These are phyloP conservation scores for Platypus cylindrus DNA, from an alignment of 2,888 invertebrate species.

Conservation along the genomic window DNA sequence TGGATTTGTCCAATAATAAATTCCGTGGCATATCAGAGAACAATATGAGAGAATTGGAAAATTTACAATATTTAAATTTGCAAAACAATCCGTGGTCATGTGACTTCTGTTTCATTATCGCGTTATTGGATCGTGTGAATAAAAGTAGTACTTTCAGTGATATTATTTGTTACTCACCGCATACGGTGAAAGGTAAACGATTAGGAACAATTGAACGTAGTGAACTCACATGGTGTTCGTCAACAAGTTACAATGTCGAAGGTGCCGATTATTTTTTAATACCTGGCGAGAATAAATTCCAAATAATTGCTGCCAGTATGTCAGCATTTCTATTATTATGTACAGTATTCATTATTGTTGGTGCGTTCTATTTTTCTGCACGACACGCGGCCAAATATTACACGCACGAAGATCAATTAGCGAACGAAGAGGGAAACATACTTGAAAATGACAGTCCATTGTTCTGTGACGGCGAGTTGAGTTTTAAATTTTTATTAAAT, in stretches of 20 bases:
- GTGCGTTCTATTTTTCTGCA: conserved; percentile 51
- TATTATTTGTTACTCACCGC: conserved; percentile 46
- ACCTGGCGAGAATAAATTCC: conserved; percentile 43
- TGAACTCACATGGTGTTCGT: conserved; percentile 40
- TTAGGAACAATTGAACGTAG: conserved; percentile 32
- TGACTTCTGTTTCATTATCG: conserved; percentile 50
- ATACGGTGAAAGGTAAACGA: conserved; percentile 41
- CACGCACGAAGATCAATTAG: conserved; percentile 59
- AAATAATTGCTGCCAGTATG: conserved; percentile 41
- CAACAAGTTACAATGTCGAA: conserved; percentile 41
- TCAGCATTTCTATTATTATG: conserved; percentile 43
- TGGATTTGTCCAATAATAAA: conserved; percentile 63
- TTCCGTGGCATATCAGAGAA: conserved; percentile 48
- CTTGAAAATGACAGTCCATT: conserved; percentile 36
- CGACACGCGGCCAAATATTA: conserved; percentile 68
- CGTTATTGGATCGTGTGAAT: conserved; percentile 46
- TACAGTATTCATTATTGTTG: conserved; percentile 34
- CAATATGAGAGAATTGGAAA: conserved; percentile 31
- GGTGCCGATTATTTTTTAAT: conserved; percentile 35
- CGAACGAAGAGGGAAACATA: conserved; percentile 34
- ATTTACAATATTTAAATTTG: conserved; percentile 32
- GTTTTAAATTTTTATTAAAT: conserved; percentile 44
- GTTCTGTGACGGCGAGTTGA: conserved; percentile 40
- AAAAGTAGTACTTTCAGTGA: conserved; percentile 40
- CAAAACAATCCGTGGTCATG: conserved; percentile 56